Evolutionary conservation across 2,888 invertebrate genomes (phyloP).

Genomic region (Choristoneura rosaceana): DNA sequence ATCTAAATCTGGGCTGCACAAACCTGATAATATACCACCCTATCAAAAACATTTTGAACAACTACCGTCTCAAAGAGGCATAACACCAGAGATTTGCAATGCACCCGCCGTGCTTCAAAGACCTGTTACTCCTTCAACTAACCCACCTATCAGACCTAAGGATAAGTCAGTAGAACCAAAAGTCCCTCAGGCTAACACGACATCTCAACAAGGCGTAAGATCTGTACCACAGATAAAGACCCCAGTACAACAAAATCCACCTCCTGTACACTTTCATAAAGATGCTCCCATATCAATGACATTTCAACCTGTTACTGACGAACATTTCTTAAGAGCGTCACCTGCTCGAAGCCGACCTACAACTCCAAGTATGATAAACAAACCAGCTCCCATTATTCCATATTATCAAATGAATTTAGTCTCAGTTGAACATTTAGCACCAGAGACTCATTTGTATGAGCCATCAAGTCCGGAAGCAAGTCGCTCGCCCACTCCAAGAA

Average conservation of each 20-base stretch:
- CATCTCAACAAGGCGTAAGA: conserved; percentile 48
- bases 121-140: conserved; percentile 73
- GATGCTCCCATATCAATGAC: conserved; percentile 85
- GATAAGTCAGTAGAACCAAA: conserved; percentile 67
- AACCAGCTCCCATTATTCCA: conserved; percentile 91
- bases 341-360: conserved; percentile 85
- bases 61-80: conserved; percentile 84
- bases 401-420: conserved; percentile 92
- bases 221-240: conserved; percentile 55
- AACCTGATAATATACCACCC: conserved; percentile 87
- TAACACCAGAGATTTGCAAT: conserved; percentile 83
- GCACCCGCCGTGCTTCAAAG: conserved; percentile 73
- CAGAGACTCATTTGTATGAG: conserved; percentile 86
- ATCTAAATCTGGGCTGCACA: conserved; percentile 85
- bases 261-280: conserved; percentile 74
- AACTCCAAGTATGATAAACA: conserved; percentile 90
- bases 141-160: conserved; percentile 68
- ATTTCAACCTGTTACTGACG: conserved; percentile 88
- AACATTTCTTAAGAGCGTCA: conserved; percentile 81
- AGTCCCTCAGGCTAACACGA: conserved; percentile 41
- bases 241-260: conserved; percentile 54
- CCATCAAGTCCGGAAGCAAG: conserved; percentile 86
- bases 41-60: conserved; percentile 88
- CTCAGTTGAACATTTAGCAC: conserved; percentile 87
- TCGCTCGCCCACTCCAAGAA: conserved; percentile 88